These are phyloP conservation scores for Drosophila austrosaltans DNA, from an alignment of 2,888 invertebrate genomes.

Conservation along the genomic window DNA sequence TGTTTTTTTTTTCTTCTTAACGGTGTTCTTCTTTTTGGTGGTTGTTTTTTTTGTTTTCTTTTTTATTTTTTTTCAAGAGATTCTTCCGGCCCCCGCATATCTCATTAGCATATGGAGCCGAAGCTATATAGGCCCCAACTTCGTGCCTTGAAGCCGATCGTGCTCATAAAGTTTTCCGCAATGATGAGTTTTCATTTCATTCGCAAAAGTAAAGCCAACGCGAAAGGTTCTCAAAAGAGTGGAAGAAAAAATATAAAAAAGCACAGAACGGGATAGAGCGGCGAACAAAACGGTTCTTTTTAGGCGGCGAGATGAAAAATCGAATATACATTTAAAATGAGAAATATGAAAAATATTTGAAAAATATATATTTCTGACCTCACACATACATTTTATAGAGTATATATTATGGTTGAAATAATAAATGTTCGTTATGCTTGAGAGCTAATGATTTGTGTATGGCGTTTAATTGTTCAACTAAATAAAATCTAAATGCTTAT, in stretches of 20 bases:
- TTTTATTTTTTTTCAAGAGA: constrained; percentile 54
- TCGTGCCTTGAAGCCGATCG: constrained; percentile 19
- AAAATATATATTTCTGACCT: constrained; percentile 16
- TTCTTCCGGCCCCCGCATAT: constrained; percentile 45
- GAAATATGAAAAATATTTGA: constrained; percentile 25
- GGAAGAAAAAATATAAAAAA: no score
- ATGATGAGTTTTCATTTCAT: constrained; percentile 80
- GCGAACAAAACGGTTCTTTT: not conserved
- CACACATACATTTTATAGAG: not conserved
- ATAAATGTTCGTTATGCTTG: constrained; percentile 62
- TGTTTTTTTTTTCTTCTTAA: constrained; percentile 59
- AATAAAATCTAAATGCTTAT: constrained; percentile 69
- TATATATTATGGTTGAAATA: constrained; percentile 3
- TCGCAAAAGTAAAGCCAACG: constrained; percentile 71
- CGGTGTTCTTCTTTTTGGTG: constrained; percentile 47
- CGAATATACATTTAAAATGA: not conserved
- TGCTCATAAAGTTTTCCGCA: constrained; percentile 73
- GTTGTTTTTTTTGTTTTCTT: constrained; percentile 50
- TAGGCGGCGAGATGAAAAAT: not conserved
- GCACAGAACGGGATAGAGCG: not conserved
- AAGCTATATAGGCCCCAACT: not conserved
- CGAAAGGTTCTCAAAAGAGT: constrained; percentile 52
- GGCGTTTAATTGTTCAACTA: constrained; percentile 53
- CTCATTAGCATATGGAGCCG: constrained; percentile 69
- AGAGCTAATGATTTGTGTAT: constrained; percentile 52